Evolutionary conservation across 2,888 invertebrate genomes (phyloP), one percentile per base, ranked within the genome.

Genomic region (Stictocephala bisonia): DNA sequence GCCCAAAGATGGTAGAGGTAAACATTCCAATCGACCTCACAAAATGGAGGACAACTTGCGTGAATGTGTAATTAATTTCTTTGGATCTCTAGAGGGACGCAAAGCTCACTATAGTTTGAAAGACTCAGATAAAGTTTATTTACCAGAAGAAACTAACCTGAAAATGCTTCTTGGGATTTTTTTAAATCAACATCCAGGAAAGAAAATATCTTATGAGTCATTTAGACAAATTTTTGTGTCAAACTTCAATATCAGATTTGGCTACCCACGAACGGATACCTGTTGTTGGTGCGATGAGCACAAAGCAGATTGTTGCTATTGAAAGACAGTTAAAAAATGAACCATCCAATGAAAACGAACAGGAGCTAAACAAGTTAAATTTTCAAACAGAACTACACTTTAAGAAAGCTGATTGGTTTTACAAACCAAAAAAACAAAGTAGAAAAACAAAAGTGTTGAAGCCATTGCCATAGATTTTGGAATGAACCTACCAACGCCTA

Each of bases 31-130:
- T 44, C 44, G 64, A 31, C 64, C 67, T 1, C 44, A 67, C 48
- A 67, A 13, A 44, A 2, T 41, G 1, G n/a, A 26, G 18, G 15
- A 22, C 1, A 22, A 44, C 24, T 29, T 31, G 18, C 22, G 24
- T 67, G 6, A 67, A 11, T 9, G 7, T 9, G 11, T 11, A 6
- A 35, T 11, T 35, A 35, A 35, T 11, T 31, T 64, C 35, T 29
- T 64, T 64, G 15, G 64, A 29, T 64, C 64, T 35, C 64, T 64
- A 15, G 35, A 64, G 24, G 64, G 64, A 7, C 15, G 64, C 15
- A 64, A 64, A 24, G 64, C 64, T n/a, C 64, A 64, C 40, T 64
- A 64, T 35, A 64, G 64, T 31, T 22, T 64, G 18, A 68, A 68
- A n/a, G 68, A 68, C 29, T 50, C 68, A n/a, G 40, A 68, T 26